Base-by-base conservation (phyloP, 2,113 vertebrate species). In the Poeciliopsis prolifica region DNA sequence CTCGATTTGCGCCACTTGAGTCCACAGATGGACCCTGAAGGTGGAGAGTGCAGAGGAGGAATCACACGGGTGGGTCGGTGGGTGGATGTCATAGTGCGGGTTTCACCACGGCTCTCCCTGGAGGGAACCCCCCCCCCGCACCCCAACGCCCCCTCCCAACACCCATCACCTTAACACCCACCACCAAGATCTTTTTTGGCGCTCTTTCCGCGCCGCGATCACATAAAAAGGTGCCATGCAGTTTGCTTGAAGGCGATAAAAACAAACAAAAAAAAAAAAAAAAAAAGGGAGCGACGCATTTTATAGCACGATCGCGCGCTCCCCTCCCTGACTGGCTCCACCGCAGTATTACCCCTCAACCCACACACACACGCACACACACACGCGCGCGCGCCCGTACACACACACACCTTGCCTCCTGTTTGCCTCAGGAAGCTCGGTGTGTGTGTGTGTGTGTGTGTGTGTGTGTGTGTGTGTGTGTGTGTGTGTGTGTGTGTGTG, bases 11-110 rank as follows among this genome's bases (percentile, higher is more conserved):
- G 51, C 51, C 51, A 58, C 51, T 24, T 58, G 51, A 9, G 3
- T 58, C 8, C 22, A 81, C 74, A 61, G 42, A 28, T 71, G 65
- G 24, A 33, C 29, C 48, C 24, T 15, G 60, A 61, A 22, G 17
- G 44, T 24, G 1, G 7, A 11, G 30, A 31, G 1, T 11, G 11
- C 10, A 62, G 19, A 10, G 71, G 67, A 40, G 4, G 70, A 58
- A 42, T 42, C 3, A 64, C 58, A 24, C 35, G 33, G 42, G 70
- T 37, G 35, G 35, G 35, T 37, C 30, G 42, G 70, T 37, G 35
- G 35, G 35, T 37, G 35, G 60, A 75, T 91, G 92, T 79, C 87
- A 89, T 83, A 93, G 92, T 93, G 94, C 95, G 92, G 95, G 94
- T 92, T 91, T 92, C 89, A 92, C 85, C 87, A 68, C 75, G 68